Conservation (phyloP, 1,140 invertebrate genomes). For the Pectinophora gossypiella region DNA sequence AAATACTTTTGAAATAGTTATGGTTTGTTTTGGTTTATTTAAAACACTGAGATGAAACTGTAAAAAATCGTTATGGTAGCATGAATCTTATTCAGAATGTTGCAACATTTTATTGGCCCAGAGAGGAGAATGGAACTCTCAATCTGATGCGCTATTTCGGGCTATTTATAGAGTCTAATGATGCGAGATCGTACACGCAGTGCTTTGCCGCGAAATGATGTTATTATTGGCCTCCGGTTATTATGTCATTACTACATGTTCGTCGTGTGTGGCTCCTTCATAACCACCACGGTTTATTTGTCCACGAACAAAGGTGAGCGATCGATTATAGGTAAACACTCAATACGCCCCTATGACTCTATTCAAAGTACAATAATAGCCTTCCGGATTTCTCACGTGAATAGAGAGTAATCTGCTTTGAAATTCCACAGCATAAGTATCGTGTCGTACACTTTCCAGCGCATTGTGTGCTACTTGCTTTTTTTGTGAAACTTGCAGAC, state of each 20-base stretch:
- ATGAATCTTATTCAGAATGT: no score
- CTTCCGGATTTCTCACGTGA: constrained; percentile 3
- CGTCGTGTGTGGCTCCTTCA: constrained; percentile 24
- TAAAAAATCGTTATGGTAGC: no score
- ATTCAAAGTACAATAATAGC: neutral
- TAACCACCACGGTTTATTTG: neutral
- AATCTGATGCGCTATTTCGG: neutral
- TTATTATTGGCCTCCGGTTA: constrained; percentile 1
- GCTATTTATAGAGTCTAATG: neutral
- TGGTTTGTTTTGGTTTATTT: no score
- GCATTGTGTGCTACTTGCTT: no score
- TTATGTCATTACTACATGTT: constrained; percentile 7
- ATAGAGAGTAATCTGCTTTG: neutral
- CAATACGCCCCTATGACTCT: constrained; percentile 20
- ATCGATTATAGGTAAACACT: constrained; percentile 13
- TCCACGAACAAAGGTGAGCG: neutral
- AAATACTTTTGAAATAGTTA: no score
- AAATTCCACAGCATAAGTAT: neutral
- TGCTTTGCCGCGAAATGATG: neutral
- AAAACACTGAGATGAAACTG: no score
- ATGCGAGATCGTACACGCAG: neutral
- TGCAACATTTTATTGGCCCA: no score
- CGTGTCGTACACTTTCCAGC: no score
- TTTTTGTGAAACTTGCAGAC: no score
- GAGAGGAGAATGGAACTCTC: no score